Evolutionary conservation across 2,888 invertebrate genomes (phyloP).

Genomic region (Dryomyza anilis): DNA sequence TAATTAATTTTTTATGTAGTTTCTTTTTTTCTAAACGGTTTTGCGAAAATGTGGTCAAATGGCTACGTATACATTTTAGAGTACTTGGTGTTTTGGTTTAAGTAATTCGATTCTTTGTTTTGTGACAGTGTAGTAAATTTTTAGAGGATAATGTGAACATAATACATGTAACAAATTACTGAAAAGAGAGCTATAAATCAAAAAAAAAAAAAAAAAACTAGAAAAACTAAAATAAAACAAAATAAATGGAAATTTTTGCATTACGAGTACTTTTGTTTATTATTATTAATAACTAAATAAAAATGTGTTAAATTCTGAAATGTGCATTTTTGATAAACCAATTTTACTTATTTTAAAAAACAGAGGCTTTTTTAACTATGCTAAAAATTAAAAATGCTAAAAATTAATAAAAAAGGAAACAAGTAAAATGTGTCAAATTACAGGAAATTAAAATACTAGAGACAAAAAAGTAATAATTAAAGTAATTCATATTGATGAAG

Average conservation of each 20-base stretch:
- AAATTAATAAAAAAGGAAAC: neutral
- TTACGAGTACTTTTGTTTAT: conserved; percentile 26
- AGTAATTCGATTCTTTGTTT: neutral
- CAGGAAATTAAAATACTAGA: too few relatives aligned
- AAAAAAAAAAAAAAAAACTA: neutral
- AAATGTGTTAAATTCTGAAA: conserved; percentile 22
- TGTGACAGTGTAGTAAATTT: neutral
- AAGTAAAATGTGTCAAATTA: too few relatives aligned
- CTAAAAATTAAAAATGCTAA: conserved; percentile 12
- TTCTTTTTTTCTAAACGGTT: neutral
- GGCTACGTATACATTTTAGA: conserved; percentile 2
- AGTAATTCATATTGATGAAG: too few relatives aligned
- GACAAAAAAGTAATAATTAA: neutral
- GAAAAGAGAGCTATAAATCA: conserved; percentile 5
- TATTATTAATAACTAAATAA: conserved; percentile 31
- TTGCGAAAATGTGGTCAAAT: neutral
- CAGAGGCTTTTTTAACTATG: conserved; percentile 4
- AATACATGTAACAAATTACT: too few relatives aligned
- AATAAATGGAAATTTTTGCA: conserved; percentile 27
- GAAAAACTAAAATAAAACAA: conserved; percentile 10
- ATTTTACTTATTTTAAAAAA: conserved; percentile 19
- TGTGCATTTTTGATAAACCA: conserved; percentile 19
- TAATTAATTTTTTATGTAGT: neutral
- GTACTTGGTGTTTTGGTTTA: neutral
- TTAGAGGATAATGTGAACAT: too few relatives aligned